phyloP scores from a whole-genome alignment of 2,888 invertebrate species.

The Crocallis elinguaria region DNA sequence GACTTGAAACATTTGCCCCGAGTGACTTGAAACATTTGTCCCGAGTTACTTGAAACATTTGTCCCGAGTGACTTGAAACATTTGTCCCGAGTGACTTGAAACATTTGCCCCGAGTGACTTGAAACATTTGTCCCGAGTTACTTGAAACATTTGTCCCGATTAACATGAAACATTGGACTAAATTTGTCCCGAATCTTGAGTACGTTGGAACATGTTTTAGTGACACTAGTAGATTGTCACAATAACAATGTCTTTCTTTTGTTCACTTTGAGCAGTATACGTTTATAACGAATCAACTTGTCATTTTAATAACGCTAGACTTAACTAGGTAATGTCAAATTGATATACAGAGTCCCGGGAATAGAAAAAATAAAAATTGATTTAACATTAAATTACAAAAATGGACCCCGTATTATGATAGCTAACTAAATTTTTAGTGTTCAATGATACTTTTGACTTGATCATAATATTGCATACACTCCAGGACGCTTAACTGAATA shows the following conservation, averaged over 20 bases:
- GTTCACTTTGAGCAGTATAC: constrained; percentile 27
- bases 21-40: background rate
- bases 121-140: background rate
- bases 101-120: background rate
- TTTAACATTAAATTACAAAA: constrained; percentile 17
- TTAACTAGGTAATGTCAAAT: constrained; percentile 83
- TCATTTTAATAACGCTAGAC: constrained; percentile 80
- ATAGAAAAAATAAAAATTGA: constrained; percentile 13
- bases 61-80: background rate
- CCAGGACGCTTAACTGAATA: background rate
- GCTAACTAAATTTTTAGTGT: constrained; percentile 20
- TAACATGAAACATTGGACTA: background rate
- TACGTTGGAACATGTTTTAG: too few species aligned
- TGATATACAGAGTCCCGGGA: constrained; percentile 41
- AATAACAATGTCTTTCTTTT: background rate
- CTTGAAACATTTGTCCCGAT: background rate
- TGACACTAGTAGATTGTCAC: too few species aligned
- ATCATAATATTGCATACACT: background rate
- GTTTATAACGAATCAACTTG: constrained; percentile 62
- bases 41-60: background rate
- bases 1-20: background rate
- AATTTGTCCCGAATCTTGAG: background rate
- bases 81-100: background rate
- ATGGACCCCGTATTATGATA: constrained; percentile 27
- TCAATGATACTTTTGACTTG: constrained; percentile 14